phyloP scores from a whole-genome alignment of 2,113 vertebrate genomes.

The Malaclemys terrapin region DNA sequence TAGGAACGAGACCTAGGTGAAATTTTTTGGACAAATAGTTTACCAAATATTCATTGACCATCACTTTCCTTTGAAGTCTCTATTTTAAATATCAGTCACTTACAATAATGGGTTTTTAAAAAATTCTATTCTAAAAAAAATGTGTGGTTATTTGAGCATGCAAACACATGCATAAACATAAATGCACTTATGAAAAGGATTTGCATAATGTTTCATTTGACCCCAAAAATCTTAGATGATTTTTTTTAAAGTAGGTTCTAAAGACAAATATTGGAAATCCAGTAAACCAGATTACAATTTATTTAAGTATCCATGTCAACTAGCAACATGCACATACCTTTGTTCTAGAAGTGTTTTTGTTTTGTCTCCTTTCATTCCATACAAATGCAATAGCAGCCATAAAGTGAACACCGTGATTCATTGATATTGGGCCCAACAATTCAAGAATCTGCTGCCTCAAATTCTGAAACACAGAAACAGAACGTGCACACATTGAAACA shows the following conservation, averaged over 20 bases:
- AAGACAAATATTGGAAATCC: background rate
- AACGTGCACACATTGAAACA: background rate
- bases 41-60: background rate
- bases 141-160: background rate
- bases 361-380: slow-evolving; percentile 96
- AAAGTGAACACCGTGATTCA: slow-evolving; percentile 98
- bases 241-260: background rate
- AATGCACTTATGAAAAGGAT: background rate
- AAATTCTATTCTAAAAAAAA: background rate
- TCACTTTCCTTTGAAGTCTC: background rate
- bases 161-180: background rate
- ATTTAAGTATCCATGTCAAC: background rate
- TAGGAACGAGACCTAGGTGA: background rate
- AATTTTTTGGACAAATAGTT: background rate
- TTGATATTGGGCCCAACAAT: slow-evolving; percentile 96
- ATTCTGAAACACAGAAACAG: slow-evolving; percentile 82
- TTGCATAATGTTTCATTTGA: background rate
- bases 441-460: slow-evolving; percentile 97
- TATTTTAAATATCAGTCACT: background rate
- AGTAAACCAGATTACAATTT: background rate
- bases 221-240: background rate
- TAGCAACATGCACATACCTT: slow-evolving; percentile 80
- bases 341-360: slow-evolving; percentile 86
- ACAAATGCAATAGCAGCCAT: slow-evolving; percentile 99
- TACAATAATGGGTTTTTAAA: background rate